Evolutionary conservation across 2,797 vertebrate genomes (phyloP).

Genomic region (Australoheros facetus): DNA sequence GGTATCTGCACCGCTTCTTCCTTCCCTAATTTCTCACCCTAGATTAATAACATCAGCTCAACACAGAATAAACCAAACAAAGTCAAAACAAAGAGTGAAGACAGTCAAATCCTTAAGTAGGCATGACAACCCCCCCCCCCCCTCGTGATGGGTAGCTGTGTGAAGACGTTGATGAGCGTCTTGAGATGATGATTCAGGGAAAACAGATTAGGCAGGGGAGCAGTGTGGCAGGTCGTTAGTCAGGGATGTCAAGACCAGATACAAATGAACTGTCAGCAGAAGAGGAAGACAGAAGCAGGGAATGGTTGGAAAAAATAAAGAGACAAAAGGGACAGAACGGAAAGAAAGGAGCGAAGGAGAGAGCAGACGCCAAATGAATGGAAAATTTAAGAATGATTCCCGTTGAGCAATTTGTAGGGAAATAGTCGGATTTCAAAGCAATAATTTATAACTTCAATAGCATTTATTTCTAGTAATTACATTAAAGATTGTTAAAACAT

Average conservation of each 20-base stretch:
- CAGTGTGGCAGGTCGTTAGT: constrained; percentile 78
- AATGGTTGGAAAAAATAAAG: constrained; percentile 25
- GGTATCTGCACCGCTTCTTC: background rate
- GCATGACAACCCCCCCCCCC: constrained; percentile 41
- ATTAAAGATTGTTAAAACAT: constrained; percentile 14
- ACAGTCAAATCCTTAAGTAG: constrained; percentile 42
- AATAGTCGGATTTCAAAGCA: background rate
- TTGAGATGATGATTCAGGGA: constrained; percentile 77
- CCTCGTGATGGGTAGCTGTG: constrained; percentile 23
- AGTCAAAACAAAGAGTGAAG: constrained; percentile 37
- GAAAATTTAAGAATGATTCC: background rate
- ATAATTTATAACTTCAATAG: background rate
- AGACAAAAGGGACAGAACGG: constrained; percentile 18
- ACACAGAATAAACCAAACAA: constrained; percentile 31
- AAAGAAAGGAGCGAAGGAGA: background rate
- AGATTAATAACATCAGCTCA: constrained; percentile 42
- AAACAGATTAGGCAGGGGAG: constrained; percentile 79
- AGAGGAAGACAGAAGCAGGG: constrained; percentile 40
- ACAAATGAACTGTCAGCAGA: constrained; percentile 73
- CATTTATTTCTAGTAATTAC: background rate
- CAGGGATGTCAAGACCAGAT: constrained; percentile 70
- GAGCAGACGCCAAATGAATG: background rate
- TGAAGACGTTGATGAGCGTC: constrained; percentile 59
- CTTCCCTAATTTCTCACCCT: constrained; percentile 3
- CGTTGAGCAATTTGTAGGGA: background rate